Evolutionary conservation across 2,113 vertebrate genomes (phyloP), one percentile per base, ranked within the genome.

Genomic region (Erythrocercus mccallii): DNA sequence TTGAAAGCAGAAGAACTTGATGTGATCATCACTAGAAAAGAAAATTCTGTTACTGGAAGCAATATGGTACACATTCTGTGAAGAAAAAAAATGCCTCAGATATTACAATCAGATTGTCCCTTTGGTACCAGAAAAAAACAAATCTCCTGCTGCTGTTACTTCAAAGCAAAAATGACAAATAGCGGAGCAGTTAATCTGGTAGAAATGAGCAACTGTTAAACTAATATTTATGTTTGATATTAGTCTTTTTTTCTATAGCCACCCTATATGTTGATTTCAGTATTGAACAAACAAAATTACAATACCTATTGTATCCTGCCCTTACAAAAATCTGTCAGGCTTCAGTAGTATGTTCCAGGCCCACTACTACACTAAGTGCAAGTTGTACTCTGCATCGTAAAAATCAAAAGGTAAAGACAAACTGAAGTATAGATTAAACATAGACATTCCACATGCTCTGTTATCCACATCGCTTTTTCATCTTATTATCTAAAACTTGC

Each of bases 1-100:
- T 98, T 99, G 99, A 97, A 99, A 99, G 97, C 99, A 99, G 98
- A 99, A 99, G 97, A 99, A 99, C 96, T 99, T 99, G 88, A 99
- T 98, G 61, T 99, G 99, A 98, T 99, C 99, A 86, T 99, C 99
- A 87, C 99, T 99, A 95, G 69, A 91, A 92, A 87, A 95, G 28
- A 81, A 48, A 90, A 50, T 53, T 82, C 48, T 64, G 64, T 68
- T 95, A 95, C 8, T 71, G 11, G 35, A 64, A 33, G 51, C 81
- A 96, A 81, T 14, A 86, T 10, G 42, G 28, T 31, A 92, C 8
- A 50, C 15, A 51, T 57, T 79, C 58, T 12, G 23, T 23, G 33
- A 76, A 61, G 27, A 68, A 94, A 88, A 87, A 73, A 38, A 23
- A 56, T 2, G 35, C 57, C 48, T 72, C 28, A 66, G 44, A 45